These are phyloP conservation scores for Cephalopterus ornatus DNA, from an alignment of 2,113 vertebrate species.

Conservation along the genomic window DNA sequence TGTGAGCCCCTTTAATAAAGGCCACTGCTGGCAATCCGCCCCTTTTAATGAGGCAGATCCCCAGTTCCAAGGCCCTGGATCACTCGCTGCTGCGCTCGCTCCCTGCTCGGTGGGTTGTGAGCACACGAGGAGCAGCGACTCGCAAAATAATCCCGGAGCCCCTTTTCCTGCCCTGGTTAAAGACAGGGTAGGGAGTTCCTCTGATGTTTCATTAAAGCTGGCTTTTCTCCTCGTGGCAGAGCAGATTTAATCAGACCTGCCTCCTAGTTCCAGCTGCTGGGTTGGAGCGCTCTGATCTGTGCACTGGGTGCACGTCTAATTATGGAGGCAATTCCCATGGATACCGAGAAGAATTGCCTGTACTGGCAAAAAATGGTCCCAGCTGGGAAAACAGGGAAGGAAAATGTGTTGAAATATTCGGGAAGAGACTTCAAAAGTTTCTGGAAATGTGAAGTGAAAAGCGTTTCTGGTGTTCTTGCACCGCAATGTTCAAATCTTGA, in stretches of 20 bases:
- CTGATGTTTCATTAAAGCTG: slow-evolving; percentile 64
- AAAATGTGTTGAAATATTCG: slow-evolving; percentile 19
- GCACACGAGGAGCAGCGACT: neutral
- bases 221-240: slow-evolving; percentile 58
- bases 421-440: slow-evolving; percentile 32
- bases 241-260: slow-evolving; percentile 66
- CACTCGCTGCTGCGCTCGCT: neutral
- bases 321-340: slow-evolving; percentile 72
- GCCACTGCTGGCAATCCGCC: neutral
- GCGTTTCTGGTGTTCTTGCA: neutral
- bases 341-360: slow-evolving; percentile 64
- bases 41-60: neutral
- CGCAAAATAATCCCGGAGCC: neutral
- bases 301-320: slow-evolving; percentile 68
- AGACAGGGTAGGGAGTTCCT: slow-evolving; percentile 21
- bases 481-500: neutral
- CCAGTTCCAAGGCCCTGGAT: neutral
- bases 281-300: slow-evolving; percentile 64
- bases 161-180: neutral
- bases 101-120: neutral
- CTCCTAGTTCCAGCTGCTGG: slow-evolving; percentile 70
- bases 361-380: slow-evolving; percentile 53
- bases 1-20: neutral
- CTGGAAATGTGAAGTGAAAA: neutral
- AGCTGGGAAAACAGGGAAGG: slow-evolving; percentile 40